Evolutionary conservation across 2,113 vertebrate genomes (phyloP), one percentile per base, ranked within the genome.

Genomic region (Crotalus helleri): DNA sequence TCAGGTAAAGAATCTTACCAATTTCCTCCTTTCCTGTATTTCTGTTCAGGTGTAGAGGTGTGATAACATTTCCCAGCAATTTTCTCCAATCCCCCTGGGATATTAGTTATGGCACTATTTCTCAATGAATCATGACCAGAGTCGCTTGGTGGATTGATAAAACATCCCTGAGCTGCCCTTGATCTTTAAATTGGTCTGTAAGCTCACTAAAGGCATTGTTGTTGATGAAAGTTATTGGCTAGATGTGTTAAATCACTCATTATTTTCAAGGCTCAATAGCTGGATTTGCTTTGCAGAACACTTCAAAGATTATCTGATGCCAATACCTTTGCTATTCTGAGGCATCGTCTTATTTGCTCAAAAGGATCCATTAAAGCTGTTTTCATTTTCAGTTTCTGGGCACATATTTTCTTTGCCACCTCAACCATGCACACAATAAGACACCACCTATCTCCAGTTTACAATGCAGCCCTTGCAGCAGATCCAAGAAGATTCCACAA

Each of bases 201-300:
- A 74, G n/a, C n/a, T 74, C 13, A 74, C 69, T 74, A 33, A 74
- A 74, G n/a, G n/a, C n/a, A 74, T 74, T 5, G 0, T 33, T 74
- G 69, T 39, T 74, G 69, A 19, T 74, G 69, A 15, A 74, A 33
- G n/a, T 33, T 74, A 74, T 33, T 74, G 69, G 69, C 5, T 74
- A 33, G 69, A 19, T 74, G 69, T 17, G 69, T 74, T 33, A 74
- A 74, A 74, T 74, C n/a, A 33, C 2, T 33, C n/a, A 33, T 74
- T 95, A 92, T 64, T 94, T 90, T 88, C 91, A 24, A n/a, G 95
- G 87, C 10, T 51, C 89, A 92, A 94, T 94, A 58, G 29, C 26
- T 9, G 53, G 90, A 81, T 21, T 94, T 58, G 85, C 53, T 88
- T 89, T 95, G 90, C 93, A 91, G 91, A 92, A 4, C 3, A 0